Conservation (phyloP, 2,888 invertebrate genomes). For the Platynereis dumerilii region DNA sequence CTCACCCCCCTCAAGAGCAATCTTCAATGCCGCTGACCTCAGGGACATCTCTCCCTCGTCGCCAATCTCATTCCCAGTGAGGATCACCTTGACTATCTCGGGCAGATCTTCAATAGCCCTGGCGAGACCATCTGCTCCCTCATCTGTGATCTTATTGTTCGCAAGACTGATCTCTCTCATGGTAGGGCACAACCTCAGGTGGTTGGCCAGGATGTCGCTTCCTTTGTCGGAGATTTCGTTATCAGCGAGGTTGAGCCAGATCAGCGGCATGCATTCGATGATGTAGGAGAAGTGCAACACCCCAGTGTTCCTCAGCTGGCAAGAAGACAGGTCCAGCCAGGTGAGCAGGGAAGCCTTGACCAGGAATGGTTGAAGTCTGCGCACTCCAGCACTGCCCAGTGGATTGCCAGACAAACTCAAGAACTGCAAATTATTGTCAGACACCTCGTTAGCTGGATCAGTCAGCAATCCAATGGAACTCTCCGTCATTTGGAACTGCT, state of each 20-base stretch:
- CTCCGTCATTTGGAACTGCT: conserved; percentile 28
- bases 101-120: conserved; percentile 21
- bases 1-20: no score
- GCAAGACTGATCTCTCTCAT: conserved; percentile 36
- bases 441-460: conserved; percentile 35
- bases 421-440: conserved; percentile 38
- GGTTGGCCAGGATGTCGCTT: conserved; percentile 15
- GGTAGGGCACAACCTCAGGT: conserved; percentile 32
- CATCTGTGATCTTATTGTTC: conserved; percentile 33
- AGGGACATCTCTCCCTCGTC: no score
- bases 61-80: no score
- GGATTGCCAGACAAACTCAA: conserved; percentile 36
- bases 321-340: conserved; percentile 34
- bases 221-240: conserved; percentile 34
- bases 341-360: conserved; percentile 37
- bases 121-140: conserved; percentile 23
- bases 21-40: no score
- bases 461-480: conserved; percentile 29
- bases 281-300: conserved; percentile 28
- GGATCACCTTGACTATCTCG: no score
- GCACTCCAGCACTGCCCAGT: conserved; percentile 30
- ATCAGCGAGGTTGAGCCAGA: conserved; percentile 30
- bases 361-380: conserved; percentile 31
- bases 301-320: conserved; percentile 30
- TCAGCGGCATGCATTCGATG: conserved; percentile 35